Evolutionary conservation across 2,113 vertebrate genomes (phyloP), one percentile per base, ranked within the genome.

Genomic region (Megaceryle torquata): DNA sequence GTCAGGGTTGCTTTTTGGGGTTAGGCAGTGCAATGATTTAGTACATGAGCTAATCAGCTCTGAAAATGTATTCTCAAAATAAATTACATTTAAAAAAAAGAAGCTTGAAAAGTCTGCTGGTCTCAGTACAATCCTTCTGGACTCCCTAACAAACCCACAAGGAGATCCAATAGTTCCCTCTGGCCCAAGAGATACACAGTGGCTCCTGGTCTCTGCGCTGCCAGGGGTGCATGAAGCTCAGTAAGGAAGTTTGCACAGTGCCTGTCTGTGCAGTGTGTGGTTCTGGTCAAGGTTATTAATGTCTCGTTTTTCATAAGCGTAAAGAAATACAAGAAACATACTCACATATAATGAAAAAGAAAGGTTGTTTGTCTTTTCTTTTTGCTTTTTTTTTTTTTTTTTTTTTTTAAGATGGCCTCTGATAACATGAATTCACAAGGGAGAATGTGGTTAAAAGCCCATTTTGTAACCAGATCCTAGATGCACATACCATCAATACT

Each of bases 381-480:
- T 10, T 13, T 33, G 9, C 33, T 10, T n/a, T 60, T 72, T 65
- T 39, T 43, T 14, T 37, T 5, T 10, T 13, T 56, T n/a, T 31
- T 37, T 21, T 11, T 22, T 82, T 78, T 91, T 44, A 50, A 89
- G 88, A 83, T 93, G 86, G 91, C 82, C 88, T 91, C 87, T 93
- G 91, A 92, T 95, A 96, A 86, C 78, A 59, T 15, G 21, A 96
- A 96, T 85, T 95, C 88, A 8, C 67, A 16, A 64, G 72, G 92
- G 88, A 67, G 85, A 95, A 91, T 59, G 90, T 93, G 92, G 93
- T 95, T 96, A 95, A 97, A 97, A 97, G 94, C 86, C 90, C 95
- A 94, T 95, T 95, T 95, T 92, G 96, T 97, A 97, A 97, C 96
- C 24, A 90, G 94, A 97, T 90, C 96, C 91, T 72, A 37, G 93